Evolutionary conservation across 2,113 vertebrate species (phyloP), one percentile per base, ranked within the genome.

Genomic region (Formicarius rufipectus): DNA sequence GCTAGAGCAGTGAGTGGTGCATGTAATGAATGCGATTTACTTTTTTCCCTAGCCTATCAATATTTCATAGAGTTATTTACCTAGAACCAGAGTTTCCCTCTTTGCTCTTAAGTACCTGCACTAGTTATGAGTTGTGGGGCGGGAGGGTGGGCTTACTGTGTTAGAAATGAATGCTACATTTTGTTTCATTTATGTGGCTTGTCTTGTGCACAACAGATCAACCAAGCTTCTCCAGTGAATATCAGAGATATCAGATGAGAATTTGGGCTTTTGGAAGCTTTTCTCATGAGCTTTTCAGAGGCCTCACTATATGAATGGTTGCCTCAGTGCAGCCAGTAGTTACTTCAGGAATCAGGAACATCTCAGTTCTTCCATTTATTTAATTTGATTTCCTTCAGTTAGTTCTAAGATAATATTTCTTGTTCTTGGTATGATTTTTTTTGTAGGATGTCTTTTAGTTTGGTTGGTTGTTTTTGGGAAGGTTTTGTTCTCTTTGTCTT

Each of bases 131-230:
- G 6, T 12, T 56, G n/a, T n/a, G n/a, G n/a, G n/a, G n/a, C n/a
- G n/a, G 7, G 9, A 8, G 24, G 14, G 3, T n/a, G 5, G 6
- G 1, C 7, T 45, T 64, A 13, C 2, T 3, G 20, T 33, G 0
- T 6, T 72, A 27, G 20, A 27, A 68, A 23, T 30, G 56, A 55
- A 53, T 23, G 7, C 7, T 55, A 25, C 22, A 23, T 28, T 75
- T 67, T 8, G 0, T 60, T 81, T 75, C 12, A 23, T 24, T 11
- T 72, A 18, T 42, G 18, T 59, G 19, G 4, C 28, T 78, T 56
- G 39, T 45, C 33, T 74, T 88, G 25, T 31, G 14, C 44, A 40
- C 24, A 66, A 77, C 30, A 62, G 27, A 17, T 47, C 3, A 45
- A 19, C 22, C 47, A 39, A 23, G 12, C 4, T 13, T 16, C 20